A percentile compares a stretch with the other conserved stretches of the same genome.
phyloP scores from a whole-genome alignment of 1,140 invertebrate species.

The Bombus superbus region DNA sequence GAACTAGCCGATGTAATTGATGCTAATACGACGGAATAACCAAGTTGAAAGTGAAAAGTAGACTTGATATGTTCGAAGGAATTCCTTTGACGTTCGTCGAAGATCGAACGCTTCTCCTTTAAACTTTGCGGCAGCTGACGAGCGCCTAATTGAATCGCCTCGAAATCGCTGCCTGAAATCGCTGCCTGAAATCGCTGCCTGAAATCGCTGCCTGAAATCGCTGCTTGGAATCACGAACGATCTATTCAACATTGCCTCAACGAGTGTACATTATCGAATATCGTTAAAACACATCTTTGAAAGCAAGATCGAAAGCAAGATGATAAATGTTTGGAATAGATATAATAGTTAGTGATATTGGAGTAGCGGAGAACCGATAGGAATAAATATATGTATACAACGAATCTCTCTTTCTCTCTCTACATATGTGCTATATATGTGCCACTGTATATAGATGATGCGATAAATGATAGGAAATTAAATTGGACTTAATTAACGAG shows the following conservation, averaged over 20 bases:
- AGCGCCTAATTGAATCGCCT: no score
- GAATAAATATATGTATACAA: no score
- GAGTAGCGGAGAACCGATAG: no score
- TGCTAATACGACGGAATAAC: neutral
- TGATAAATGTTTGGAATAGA: neutral
- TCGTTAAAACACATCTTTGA: neutral
- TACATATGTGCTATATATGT: no score
- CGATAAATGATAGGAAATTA: no score
- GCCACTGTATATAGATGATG: no score
- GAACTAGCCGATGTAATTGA: neutral
- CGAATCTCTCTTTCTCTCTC: no score
- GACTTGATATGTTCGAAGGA: neutral
- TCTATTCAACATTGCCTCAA: neutral
- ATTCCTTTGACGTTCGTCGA: neutral
- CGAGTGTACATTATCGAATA: neutral
- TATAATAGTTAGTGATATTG: no score
- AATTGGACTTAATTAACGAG: no score
- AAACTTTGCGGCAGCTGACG: neutral
- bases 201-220: no score
- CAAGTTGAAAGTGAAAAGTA: neutral
- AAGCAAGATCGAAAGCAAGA: neutral
- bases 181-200: no score
- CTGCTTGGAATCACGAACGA: neutral
- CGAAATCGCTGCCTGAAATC: neutral
- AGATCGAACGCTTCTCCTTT: neutral